These are phyloP conservation scores for Apamea crenata DNA, from an alignment of 2,888 invertebrate species.

Conservation along the genomic window DNA sequence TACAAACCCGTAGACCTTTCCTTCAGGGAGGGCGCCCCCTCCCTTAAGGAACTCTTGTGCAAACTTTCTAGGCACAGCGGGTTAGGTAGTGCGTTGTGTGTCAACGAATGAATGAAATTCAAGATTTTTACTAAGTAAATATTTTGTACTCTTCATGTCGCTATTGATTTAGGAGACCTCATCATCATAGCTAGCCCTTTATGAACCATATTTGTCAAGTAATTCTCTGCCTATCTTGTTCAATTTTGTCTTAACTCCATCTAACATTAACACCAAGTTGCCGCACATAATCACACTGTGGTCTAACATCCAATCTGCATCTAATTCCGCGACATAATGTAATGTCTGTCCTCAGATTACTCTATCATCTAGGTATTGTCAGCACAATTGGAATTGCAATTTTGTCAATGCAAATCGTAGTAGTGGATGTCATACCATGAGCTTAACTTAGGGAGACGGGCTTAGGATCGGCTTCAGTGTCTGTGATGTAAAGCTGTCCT, in stretches of 20 bases:
- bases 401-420: conserved; percentile 65
- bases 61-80: neutral
- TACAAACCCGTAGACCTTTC: too few relatives aligned
- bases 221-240: neutral
- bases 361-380: conserved; percentile 50
- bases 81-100: too few relatives aligned
- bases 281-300: conserved; percentile 12
- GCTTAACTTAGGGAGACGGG: neutral
- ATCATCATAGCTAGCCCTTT: neutral
- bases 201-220: too few relatives aligned
- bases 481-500: neutral
- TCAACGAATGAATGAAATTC: too few relatives aligned
- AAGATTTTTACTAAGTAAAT: neutral
- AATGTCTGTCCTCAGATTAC: conserved; percentile 49
- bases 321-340: conserved; percentile 66
- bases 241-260: neutral
- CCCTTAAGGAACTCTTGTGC: neutral
- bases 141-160: neutral
- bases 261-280: conserved; percentile 3
- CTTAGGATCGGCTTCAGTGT: conserved; percentile 1
- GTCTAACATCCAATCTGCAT: conserved; percentile 66
- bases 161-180: neutral
- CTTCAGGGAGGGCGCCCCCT: too few relatives aligned
- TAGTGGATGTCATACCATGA: conserved; percentile 24
- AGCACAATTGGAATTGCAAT: conserved; percentile 60